Percentiles rank a stretch among this genome's conserved stretches.
Evolutionary conservation across 1,140 invertebrate genomes (phyloP).

Genomic region (Dreissena rostriformis): DNA sequence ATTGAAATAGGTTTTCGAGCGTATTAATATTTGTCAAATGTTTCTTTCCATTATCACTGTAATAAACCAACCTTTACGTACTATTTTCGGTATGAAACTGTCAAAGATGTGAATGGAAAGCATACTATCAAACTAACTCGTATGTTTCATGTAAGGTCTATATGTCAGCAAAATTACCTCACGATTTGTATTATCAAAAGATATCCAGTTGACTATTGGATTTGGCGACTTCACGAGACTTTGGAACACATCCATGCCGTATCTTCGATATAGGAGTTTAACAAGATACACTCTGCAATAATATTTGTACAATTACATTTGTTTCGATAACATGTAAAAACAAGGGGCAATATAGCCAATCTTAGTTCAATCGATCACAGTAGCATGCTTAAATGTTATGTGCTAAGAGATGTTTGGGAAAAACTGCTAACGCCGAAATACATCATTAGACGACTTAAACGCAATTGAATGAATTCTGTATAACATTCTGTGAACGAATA

Average conservation of each 20-base stretch:
- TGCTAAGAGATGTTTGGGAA: background rate
- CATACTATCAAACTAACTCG: no score
- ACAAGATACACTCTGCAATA: conserved; percentile 52
- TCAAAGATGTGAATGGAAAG: no score
- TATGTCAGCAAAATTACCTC: background rate
- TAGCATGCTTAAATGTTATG: conserved; percentile 5
- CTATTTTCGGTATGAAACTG: no score
- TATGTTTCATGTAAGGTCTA: no score
- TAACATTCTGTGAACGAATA: no score
- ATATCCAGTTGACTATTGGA: conserved; percentile 40
- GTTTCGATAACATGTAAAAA: no score
- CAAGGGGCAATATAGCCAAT: no score
- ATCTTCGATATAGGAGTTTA: conserved; percentile 55
- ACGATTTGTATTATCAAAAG: conserved; percentile 11
- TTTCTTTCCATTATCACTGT: no score
- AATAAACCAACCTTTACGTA: no score
- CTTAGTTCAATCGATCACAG: background rate
- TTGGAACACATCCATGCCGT: conserved; percentile 60
- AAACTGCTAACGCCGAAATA: background rate
- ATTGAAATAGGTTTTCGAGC: no score
- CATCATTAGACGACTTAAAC: background rate
- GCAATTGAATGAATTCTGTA: no score
- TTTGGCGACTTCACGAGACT: background rate
- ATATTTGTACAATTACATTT: background rate
- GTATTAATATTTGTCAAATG: no score